A percentile compares a stretch with the other conserved stretches of the same genome.
These are phyloP conservation scores for Zoroaster sp. DNA, from an alignment of 53 echinoderm and acorn worm species.

Conservation along the genomic window DNA sequence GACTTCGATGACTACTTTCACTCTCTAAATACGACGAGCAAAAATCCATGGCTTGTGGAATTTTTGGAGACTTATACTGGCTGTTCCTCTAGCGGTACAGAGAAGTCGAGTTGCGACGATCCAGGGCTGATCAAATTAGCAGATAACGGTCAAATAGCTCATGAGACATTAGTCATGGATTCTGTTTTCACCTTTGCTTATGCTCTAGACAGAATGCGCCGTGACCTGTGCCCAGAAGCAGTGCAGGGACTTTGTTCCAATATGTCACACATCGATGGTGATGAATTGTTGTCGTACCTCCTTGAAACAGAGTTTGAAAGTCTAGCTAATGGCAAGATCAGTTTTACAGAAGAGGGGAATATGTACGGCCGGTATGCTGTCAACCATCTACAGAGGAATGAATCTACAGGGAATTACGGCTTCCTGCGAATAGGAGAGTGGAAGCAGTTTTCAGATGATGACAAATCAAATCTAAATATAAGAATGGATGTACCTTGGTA, in stretches of 20 bases:
- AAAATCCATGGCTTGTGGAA: conserved; percentile 80
- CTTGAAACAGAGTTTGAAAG: conserved; percentile 61
- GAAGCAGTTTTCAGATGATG: conserved; percentile 5
- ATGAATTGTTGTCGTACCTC: conserved; percentile 38
- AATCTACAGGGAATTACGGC: conserved; percentile 38
- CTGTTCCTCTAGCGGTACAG: conserved; percentile 1
- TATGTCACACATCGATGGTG: conserved; percentile 61
- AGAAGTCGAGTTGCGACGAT: conserved; percentile 40
- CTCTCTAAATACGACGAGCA: conserved; percentile 41
- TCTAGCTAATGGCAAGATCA: conserved; percentile 72
- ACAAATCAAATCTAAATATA: conserved; percentile 3
- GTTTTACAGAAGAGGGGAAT: conserved; percentile 72
- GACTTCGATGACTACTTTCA: conserved; percentile 79
- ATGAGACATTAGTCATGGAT: conserved; percentile 93
- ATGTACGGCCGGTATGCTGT: conserved; percentile 74
- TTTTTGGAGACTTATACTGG: conserved; percentile 65
- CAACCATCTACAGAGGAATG: conserved; percentile 67
- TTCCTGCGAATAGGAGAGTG: conserved; percentile 79
- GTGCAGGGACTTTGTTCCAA: conserved; percentile 51
- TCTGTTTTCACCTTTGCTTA: conserved; percentile 77
- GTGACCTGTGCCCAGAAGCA: conserved; percentile 56
- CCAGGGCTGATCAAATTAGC: conserved; percentile 34
- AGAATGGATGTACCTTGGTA: conserved; percentile 75
- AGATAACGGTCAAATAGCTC: conserved; percentile 41
- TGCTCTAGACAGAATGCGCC: conserved; percentile 75